phyloP scores from a whole-genome alignment of 2,113 vertebrate species.

The Odobenus rosmarus region DNA sequence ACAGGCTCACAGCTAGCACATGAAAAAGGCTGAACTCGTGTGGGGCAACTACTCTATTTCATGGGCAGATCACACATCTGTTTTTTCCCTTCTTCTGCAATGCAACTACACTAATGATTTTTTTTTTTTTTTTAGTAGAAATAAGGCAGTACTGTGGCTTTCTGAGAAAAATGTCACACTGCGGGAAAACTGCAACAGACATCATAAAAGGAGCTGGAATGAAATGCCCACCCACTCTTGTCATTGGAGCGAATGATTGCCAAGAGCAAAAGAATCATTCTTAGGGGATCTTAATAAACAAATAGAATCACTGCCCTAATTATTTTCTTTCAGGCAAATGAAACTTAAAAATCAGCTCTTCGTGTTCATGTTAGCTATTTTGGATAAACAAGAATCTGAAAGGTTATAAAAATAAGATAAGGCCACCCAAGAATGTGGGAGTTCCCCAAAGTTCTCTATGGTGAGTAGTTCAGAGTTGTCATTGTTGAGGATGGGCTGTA shows the following conservation, averaged over 20 bases:
- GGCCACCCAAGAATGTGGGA: background rate
- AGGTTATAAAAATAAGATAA: background rate
- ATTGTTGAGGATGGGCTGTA: background rate
- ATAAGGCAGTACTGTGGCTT: slow-evolving; percentile 28
- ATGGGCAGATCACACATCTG: slow-evolving; percentile 67
- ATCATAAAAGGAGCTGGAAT: slow-evolving; percentile 57
- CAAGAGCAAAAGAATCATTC: slow-evolving; percentile 6
- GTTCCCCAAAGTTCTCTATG: background rate
- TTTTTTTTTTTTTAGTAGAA: slow-evolving; percentile 56
- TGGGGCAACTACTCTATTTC: slow-evolving; percentile 60
- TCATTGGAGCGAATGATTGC: slow-evolving; percentile 36
- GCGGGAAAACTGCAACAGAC: slow-evolving; percentile 14
- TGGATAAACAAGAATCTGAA: slow-evolving; percentile 23
- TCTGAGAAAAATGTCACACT: background rate
- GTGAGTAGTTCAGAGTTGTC: background rate
- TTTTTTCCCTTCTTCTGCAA: slow-evolving; percentile 54
- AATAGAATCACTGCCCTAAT: background rate
- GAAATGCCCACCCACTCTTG: slow-evolving; percentile 22
- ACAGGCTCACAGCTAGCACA: slow-evolving; percentile 63
- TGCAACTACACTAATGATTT: slow-evolving; percentile 66
- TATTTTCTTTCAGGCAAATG: slow-evolving; percentile 12
- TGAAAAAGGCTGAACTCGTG: slow-evolving; percentile 30
- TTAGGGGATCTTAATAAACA: slow-evolving; percentile 31
- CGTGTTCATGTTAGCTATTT: slow-evolving; percentile 9
- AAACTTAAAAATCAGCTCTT: slow-evolving; percentile 20